phyloP scores from a whole-genome alignment of 2,113 vertebrate species.

The Orientallactaga bullata region DNA sequence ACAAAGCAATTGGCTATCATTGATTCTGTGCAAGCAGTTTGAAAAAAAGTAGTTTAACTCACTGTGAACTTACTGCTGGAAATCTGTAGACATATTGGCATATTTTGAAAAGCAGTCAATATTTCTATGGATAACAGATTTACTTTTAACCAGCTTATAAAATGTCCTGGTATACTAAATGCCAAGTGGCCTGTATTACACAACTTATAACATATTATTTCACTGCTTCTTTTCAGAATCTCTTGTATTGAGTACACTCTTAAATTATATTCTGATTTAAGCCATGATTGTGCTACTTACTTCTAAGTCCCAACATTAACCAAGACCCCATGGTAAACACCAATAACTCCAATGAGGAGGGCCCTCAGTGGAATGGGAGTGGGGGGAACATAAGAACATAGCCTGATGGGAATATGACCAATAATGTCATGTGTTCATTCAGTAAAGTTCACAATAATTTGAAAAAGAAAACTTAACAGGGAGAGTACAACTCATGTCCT shows the following conservation, averaged over 20 bases:
- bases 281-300: not conserved
- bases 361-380: too few relatives aligned
- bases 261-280: constrained; percentile 36
- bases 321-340: too few relatives aligned
- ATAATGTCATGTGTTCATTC: too few relatives aligned
- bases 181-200: not conserved
- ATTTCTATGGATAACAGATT: constrained; percentile 38
- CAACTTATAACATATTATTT: not conserved
- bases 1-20: constrained; percentile 34
- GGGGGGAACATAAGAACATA: too few relatives aligned
- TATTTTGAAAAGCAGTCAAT: constrained; percentile 50
- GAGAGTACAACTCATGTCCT: not conserved
- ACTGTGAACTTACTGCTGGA: constrained; percentile 26
- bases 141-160: constrained; percentile 52
- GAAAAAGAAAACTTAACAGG: too few relatives aligned
- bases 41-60: constrained; percentile 39
- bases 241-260: not conserved
- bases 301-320: not conserved
- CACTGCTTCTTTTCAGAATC: not conserved
- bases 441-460: too few relatives aligned
- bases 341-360: too few relatives aligned
- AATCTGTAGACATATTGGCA: constrained; percentile 14
- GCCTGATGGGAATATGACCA: too few relatives aligned
- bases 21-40: constrained; percentile 49
- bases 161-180: constrained; percentile 42